Evolutionary conservation across 1,140 invertebrate genomes (phyloP).

Genomic region (Dendrolimus kikuchii): DNA sequence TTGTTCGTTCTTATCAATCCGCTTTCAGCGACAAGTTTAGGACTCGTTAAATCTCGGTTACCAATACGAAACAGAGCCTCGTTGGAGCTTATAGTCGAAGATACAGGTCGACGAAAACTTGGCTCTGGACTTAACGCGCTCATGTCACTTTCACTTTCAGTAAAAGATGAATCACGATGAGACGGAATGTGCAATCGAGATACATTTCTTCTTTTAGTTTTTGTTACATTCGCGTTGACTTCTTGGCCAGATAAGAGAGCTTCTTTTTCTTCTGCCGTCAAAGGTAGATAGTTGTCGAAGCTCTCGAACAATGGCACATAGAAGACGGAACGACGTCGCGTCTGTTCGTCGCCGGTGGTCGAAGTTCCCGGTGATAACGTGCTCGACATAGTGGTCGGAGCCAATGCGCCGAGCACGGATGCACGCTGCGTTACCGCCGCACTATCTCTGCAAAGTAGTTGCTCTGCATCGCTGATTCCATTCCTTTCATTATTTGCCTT

Average conservation of each 20-base stretch:
- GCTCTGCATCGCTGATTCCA: constrained; percentile 41
- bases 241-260: constrained; percentile 54
- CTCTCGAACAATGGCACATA: constrained; percentile 74
- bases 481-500: constrained; percentile 40
- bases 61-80: constrained; percentile 50
- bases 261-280: constrained; percentile 59
- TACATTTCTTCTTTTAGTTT: constrained; percentile 47
- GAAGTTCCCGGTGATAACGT: constrained; percentile 38
- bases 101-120: constrained; percentile 51
- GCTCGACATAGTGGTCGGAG: constrained; percentile 40
- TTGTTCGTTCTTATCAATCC: constrained; percentile 39
- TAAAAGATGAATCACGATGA: constrained; percentile 48
- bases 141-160: constrained; percentile 60
- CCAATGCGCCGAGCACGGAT: constrained; percentile 29
- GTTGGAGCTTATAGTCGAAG: constrained; percentile 54
- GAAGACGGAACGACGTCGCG: constrained; percentile 73
- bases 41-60: constrained; percentile 47
- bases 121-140: constrained; percentile 47
- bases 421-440: constrained; percentile 49
- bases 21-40: constrained; percentile 47
- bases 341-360: constrained; percentile 52
- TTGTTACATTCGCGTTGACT: constrained; percentile 30
- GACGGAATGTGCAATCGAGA: constrained; percentile 39
- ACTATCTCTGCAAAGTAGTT: constrained; percentile 22
- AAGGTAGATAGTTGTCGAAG: constrained; percentile 66